Base-by-base conservation (phyloP, 2,888 invertebrate genomes). In the Chymomyza procnemis region DNA sequence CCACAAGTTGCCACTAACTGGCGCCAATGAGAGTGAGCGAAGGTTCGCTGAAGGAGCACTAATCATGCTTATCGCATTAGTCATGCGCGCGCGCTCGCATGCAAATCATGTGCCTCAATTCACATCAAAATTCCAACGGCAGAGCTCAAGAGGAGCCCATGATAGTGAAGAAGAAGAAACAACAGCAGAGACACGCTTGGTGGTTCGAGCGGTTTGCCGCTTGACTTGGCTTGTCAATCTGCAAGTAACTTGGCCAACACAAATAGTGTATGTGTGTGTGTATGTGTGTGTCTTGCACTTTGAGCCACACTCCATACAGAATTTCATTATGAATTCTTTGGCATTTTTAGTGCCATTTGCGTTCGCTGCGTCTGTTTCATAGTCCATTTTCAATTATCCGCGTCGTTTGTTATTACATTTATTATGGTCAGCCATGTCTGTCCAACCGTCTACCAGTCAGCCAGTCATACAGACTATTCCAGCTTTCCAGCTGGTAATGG, bases 21-120 rank as follows among this genome's bases (percentile, higher is more conserved):
- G 80, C 83, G 83, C 83, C 83, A 82, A 71, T 76, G 73, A 54
- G 19, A 69, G 74, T 67, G 61, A 46, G 34, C 12, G 41, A 59
- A 56, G 50, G 18, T 52, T 47, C 47, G 66, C 59, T 66, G 21
- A 57, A n/a, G 5, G 75, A 63, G 58, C 82, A 85, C 85, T 85
- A 85, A 83, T 84, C 83, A 84, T 84, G 83, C 85, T 85, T 85
- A 83, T 85, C 83, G 85, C 80, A 84, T 84, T 84, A 84, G 85
- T 84, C 83, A 84, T 84, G 85, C 78, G 73, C 75, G 73, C 78
- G 75, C 69, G 78, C 74, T 80, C 73, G 83, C 80, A 82, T 82
- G 84, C 81, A 82, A 82, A 82, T 82, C 81, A 82, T 81, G 73
- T 69, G 81, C 79, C 69, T 84, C 84, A 82, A 69, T 76, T 76